A percentile compares a stretch with the other conserved stretches of the same genome.
These are phyloP conservation scores for Cepaea nemoralis DNA, from an alignment of 1,140 invertebrate species.

Conservation along the genomic window DNA sequence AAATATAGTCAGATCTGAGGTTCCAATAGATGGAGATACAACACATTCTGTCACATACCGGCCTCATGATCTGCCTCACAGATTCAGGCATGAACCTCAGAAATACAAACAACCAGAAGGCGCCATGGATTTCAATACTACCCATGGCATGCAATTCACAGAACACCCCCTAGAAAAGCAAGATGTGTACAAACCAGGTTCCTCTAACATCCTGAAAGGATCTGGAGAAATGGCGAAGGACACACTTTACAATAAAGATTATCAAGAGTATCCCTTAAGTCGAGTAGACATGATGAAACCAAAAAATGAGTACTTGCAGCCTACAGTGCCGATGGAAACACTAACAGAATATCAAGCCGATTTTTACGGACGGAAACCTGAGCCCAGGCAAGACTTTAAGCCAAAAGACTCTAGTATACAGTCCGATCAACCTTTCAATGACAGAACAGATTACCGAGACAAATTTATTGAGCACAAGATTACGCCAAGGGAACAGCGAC, in stretches of 20 bases:
- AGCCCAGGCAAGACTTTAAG: conserved; percentile 34
- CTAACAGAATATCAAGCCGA: conserved; percentile 34
- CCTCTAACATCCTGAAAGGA: conserved; percentile 39
- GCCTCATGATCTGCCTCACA: conserved; percentile 26
- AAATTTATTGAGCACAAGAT: conserved; percentile 40
- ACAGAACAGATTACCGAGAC: conserved; percentile 41
- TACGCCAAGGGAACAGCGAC: conserved; percentile 12
- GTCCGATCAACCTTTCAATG: conserved; percentile 38
- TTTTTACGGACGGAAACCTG: conserved; percentile 34
- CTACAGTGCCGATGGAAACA: conserved; percentile 30
- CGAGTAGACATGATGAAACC: conserved; percentile 32
- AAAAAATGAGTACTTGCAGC: conserved; percentile 43
- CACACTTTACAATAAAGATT: conserved; percentile 29
- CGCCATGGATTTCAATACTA: conserved; percentile 43
- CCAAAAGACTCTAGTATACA: conserved; percentile 29
- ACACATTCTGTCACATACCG: conserved; percentile 22
- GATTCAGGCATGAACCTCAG: conserved; percentile 19
- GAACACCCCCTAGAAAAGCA: conserved; percentile 29
- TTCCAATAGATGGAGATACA: conserved; percentile 31
- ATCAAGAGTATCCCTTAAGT: neutral
- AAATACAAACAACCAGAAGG: conserved; percentile 41
- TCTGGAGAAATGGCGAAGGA: conserved; percentile 27
- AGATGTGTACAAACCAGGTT: conserved; percentile 30
- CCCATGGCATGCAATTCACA: conserved; percentile 26
- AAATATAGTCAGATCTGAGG: conserved; percentile 27